Base-by-base conservation (phyloP, 2,797 vertebrate genomes). In the Eurystomus glaucurus region DNA sequence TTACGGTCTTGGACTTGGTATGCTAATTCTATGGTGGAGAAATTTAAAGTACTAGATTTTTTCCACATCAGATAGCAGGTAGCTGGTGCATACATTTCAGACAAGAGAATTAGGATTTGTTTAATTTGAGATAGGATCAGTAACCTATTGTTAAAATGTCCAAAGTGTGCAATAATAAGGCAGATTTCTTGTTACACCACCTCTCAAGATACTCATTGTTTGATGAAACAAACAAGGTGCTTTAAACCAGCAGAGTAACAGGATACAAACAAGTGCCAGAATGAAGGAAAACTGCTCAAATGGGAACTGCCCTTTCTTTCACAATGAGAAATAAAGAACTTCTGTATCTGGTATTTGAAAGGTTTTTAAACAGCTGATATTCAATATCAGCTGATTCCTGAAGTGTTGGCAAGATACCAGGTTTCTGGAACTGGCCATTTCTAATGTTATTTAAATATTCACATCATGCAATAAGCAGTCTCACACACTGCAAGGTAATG, bases 381-480 rank as follows among this genome's bases (percentile, higher is more conserved):
- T 94, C 89, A 94, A 95, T 96, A 84, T 93, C 91, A 92, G 79
- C 74, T 96, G 96, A 96, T 94, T 95, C 94, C 96, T 93, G 95
- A 97, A 97, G 92, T 76, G 70, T 96, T 96, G 96, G 95, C 95
- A 93, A 93, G 92, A 94, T 82, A 95, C 96, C 90, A 95, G 92
- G 87, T 95, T 92, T 95, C 96, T 86, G 91, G 96, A 90, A 94
- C 95, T 82, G 95, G 93, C 94, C 96, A 82, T 84, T 96, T 92
- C 95, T 97, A 93, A 98, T 85, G 93, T 94, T 77, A 90, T 94
- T 97, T 97, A 97, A 97, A 97, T 97, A 98, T 96, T 97, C 97
- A 98, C 95, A 97, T 91, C 83, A 94, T 95, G 95, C 81, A 92
- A 75, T 88, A 95, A 79, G 96, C 96, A 97, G 96, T 95, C 97